A percentile compares a stretch with the other conserved stretches of the same genome.
phyloP scores from a whole-genome alignment of 2,113 vertebrate genomes.

The Prunella fulvescens region DNA sequence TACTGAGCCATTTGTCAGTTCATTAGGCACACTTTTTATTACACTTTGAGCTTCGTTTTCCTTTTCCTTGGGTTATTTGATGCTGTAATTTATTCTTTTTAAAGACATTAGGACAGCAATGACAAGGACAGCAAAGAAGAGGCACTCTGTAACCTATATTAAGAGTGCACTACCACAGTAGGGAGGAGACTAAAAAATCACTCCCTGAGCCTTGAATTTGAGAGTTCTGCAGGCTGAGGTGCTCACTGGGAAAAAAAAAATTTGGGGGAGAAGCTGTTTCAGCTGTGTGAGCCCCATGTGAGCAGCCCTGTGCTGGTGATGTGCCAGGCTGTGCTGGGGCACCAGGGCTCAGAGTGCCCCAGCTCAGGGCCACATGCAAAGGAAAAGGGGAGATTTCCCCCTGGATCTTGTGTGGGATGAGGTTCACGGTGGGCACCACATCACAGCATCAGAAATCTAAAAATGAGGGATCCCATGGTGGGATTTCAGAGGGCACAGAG shows the following conservation, averaged over 20 bases:
- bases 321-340: neutral
- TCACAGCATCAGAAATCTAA: neutral
- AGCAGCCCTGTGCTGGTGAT: rapidly evolving
- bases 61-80: neutral
- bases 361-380: rapidly evolving
- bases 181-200: neutral
- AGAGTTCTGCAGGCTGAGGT: neutral
- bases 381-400: neutral
- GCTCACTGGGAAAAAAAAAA: neutral
- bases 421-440: rapidly evolving
- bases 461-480: neutral
- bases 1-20: neutral
- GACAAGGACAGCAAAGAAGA: neutral
- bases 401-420: rapidly evolving
- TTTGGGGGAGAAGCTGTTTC: neutral
- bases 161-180: neutral
- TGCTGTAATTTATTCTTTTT: neutral
- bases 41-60: neutral
- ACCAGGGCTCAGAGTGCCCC: rapidly evolving
- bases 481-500: neutral
- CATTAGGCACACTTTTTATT: neutral
- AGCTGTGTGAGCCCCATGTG: rapidly evolving
- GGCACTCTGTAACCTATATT: neutral
- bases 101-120: neutral
- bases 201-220: neutral